Conservation (phyloP, 2,888 invertebrate species). For the Brachyopa scutellaris region DNA sequence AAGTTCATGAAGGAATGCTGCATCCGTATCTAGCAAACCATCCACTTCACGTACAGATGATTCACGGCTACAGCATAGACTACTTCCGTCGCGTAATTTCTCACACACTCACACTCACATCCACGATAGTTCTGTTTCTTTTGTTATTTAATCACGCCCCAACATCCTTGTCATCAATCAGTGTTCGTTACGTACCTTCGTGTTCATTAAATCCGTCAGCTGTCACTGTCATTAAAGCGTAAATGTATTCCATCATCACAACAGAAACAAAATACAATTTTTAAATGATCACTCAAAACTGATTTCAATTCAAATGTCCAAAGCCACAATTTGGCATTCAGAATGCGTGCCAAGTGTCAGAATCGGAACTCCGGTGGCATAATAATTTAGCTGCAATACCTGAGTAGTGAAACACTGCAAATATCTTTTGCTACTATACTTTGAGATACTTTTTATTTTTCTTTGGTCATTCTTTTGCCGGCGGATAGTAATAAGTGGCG, state of each 20-base stretch:
- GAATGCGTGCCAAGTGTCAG: constrained; percentile 49
- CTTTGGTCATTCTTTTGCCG: background rate
- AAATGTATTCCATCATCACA: constrained; percentile 34
- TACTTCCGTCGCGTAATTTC: constrained; percentile 36
- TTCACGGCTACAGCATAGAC: background rate
- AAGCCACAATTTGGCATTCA: constrained; percentile 47
- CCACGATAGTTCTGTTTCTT: background rate
- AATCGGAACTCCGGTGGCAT: constrained; percentile 51
- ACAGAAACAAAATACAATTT: constrained; percentile 33
- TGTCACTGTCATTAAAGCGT: constrained; percentile 24
- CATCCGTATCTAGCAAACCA: background rate
- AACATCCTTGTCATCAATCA: constrained; percentile 60
- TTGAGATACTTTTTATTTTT: constrained; percentile 2
- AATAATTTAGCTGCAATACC: constrained; percentile 40
- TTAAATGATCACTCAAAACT: constrained; percentile 48
- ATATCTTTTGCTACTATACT: constrained; percentile 16
- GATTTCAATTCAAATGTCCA: constrained; percentile 56
- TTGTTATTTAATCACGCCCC: constrained; percentile 20
- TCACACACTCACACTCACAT: background rate
- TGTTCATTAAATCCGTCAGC: constrained; percentile 23
- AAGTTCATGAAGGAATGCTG: background rate
- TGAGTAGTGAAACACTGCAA: background rate
- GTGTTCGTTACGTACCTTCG: constrained; percentile 19
- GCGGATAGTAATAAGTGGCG: background rate
- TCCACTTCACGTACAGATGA: constrained; percentile 12